Percentiles rank a stretch among this genome's conserved stretches.
Conservation (phyloP, 2,888 invertebrate species). For the Dromius quadrimaculatus region DNA sequence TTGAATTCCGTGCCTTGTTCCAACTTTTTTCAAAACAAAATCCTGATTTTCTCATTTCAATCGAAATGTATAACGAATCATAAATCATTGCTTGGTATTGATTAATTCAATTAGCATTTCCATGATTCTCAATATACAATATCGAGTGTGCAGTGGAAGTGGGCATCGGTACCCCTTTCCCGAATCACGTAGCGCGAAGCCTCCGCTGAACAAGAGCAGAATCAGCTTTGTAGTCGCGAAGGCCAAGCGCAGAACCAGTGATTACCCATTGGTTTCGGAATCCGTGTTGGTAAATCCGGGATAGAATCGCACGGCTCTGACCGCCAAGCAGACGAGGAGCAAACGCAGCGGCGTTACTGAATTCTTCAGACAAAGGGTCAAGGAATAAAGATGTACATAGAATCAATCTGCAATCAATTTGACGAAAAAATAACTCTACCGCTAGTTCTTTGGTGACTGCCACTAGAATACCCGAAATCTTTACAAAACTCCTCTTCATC, state of each 20-base stretch:
- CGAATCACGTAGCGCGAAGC: slow-evolving; percentile 16
- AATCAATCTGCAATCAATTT: too few relatives aligned
- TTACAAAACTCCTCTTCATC: too few relatives aligned
- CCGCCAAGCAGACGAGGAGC: slow-evolving; percentile 32
- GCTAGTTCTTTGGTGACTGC: too few relatives aligned
- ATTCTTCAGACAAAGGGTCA: too few relatives aligned
- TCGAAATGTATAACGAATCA: slow-evolving; percentile 2
- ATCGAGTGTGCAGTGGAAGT: not conserved
- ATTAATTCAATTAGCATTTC: slow-evolving; percentile 1
- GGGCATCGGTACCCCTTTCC: not conserved
- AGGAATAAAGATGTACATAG: too few relatives aligned
- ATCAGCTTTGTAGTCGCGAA: slow-evolving; percentile 1
- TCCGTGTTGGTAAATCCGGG: slow-evolving; percentile 60
- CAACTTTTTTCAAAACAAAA: too few relatives aligned
- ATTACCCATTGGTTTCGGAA: slow-evolving; percentile 62
- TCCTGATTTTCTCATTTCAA: too few relatives aligned
- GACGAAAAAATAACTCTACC: too few relatives aligned
- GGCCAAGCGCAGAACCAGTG: slow-evolving; percentile 56
- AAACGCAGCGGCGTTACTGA: too few relatives aligned
- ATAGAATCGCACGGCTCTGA: slow-evolving; percentile 40
- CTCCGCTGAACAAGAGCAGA: not conserved
- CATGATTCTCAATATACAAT: slow-evolving; percentile 9
- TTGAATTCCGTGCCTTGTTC: too few relatives aligned
- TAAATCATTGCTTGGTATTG: not conserved
- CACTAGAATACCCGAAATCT: too few relatives aligned